These are phyloP conservation scores for Heliconius hortense DNA, from an alignment of 2,888 invertebrate genomes.

Conservation along the genomic window DNA sequence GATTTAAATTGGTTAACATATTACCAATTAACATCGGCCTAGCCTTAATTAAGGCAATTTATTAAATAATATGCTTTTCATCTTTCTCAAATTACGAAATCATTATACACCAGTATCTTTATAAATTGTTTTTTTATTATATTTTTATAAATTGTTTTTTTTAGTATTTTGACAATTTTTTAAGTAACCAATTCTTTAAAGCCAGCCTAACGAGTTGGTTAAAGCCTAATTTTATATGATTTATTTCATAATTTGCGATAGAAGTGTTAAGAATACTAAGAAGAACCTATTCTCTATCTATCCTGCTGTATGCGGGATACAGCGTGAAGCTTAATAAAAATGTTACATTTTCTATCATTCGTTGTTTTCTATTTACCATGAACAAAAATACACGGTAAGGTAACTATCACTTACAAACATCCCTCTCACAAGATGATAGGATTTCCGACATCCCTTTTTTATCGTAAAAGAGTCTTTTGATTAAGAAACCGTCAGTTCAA, in stretches of 20 bases:
- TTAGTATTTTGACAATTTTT: no score
- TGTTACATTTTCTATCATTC: not conserved
- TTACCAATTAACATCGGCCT: slow-evolving; percentile 4
- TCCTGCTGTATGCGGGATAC: no score
- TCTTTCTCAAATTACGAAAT: not conserved
- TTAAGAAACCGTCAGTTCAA: not conserved
- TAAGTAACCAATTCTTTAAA: no score
- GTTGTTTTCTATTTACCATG: not conserved
- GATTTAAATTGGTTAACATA: slow-evolving; percentile 10
- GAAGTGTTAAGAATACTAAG: no score
- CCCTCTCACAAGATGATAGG: not conserved
- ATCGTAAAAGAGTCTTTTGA: not conserved
- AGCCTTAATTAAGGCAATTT: slow-evolving; percentile 9
- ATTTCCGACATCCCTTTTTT: not conserved
- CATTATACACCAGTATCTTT: not conserved
- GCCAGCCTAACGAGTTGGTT: no score
- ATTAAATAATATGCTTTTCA: slow-evolving; percentile 7
- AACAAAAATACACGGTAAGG: not conserved
- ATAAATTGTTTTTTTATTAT: no score
- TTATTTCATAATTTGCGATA: no score
- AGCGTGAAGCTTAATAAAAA: no score
- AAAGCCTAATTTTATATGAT: no score
- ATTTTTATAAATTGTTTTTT: no score
- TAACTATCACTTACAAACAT: not conserved
- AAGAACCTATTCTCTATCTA: no score